These are phyloP conservation scores for Euphonia xanthogaster DNA, from an alignment of 2,797 vertebrate species.

Conservation along the genomic window DNA sequence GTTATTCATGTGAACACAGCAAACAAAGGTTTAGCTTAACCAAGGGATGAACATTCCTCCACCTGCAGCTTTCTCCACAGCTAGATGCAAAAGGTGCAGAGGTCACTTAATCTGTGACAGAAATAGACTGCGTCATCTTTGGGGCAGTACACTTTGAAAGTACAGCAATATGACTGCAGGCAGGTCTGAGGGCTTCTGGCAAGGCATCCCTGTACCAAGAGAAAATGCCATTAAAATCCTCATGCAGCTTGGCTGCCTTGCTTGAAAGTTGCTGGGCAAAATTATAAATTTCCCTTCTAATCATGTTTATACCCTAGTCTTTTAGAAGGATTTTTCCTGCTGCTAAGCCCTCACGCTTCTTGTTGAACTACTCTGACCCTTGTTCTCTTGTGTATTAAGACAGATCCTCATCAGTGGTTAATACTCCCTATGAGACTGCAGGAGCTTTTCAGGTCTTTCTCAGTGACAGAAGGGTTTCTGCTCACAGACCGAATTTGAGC, in stretches of 20 bases:
- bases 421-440: background rate
- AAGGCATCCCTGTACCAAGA: background rate
- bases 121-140: conserved; percentile 35
- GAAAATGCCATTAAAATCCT: conserved; percentile 24
- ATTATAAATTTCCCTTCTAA: conserved; percentile 37
- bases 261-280: conserved; percentile 27
- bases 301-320: conserved; percentile 16
- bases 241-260: background rate
- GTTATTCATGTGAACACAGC: conserved; percentile 84
- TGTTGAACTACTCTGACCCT: conserved; percentile 13
- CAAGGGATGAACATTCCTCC: conserved; percentile 58
- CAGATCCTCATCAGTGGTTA: conserved; percentile 31
- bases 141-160: conserved; percentile 23
- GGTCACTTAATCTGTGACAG: conserved; percentile 54
- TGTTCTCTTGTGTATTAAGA: conserved; percentile 13
- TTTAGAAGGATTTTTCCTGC: conserved; percentile 39
- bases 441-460: background rate
- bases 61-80: conserved; percentile 49
- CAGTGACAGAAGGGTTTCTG: background rate
- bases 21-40: conserved; percentile 71
- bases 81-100: conserved; percentile 7
- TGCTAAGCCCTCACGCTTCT: conserved; percentile 32
- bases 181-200: background rate
- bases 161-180: background rate
- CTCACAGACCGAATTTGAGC: background rate